Conservation (phyloP, 1,140 invertebrate genomes). For the Kradibia gibbosae region DNA sequence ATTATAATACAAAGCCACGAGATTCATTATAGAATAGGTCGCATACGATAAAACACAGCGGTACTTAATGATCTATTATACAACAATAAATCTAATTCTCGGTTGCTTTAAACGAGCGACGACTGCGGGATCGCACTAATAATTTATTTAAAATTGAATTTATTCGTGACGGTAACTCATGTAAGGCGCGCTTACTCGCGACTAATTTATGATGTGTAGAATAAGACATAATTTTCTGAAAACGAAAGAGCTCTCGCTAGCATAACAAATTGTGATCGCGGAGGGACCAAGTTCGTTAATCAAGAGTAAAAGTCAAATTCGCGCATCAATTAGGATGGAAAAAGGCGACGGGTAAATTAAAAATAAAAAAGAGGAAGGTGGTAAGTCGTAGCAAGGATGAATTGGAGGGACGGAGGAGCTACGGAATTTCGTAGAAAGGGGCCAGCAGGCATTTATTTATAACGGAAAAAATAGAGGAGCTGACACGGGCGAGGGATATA, state of each 20-base stretch:
- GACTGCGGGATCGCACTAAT: neutral
- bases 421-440: neutral
- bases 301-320: neutral
- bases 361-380: neutral
- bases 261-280: neutral
- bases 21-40: neutral
- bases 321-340: neutral
- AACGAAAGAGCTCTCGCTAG: neutral
- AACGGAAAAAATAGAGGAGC: constrained; percentile 20
- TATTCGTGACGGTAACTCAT: neutral
- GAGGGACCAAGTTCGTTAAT: constrained; percentile 14
- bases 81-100: neutral
- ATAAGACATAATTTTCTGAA: constrained; percentile 12
- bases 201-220: constrained; percentile 10
- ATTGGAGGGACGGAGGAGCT: neutral
- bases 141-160: constrained; percentile 16
- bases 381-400: neutral
- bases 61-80: constrained; percentile 6
- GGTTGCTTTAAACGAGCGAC: neutral
- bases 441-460: constrained; percentile 13
- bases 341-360: neutral
- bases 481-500: neutral
- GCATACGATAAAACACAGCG: neutral
- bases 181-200: neutral
- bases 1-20: neutral